phyloP scores from a whole-genome alignment of 2,113 vertebrate species.

The Erpornis zantholeuca region DNA sequence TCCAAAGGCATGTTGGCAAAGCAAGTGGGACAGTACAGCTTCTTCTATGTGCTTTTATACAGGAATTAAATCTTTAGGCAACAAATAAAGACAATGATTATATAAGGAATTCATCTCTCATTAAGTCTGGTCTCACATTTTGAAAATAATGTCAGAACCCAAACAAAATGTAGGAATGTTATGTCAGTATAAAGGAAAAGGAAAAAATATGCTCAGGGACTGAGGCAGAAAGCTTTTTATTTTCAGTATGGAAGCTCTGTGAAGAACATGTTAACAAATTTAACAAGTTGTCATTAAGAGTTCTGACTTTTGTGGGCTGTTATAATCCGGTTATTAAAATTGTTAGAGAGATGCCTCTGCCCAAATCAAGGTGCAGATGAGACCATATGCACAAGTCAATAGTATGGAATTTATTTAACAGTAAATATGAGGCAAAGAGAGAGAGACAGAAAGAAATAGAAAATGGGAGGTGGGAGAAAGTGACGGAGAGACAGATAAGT shows the following conservation, averaged over 20 bases:
- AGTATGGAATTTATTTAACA: neutral
- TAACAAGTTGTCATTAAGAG: neutral
- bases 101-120: neutral
- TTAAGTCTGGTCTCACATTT: neutral
- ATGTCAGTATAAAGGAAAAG: neutral
- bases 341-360: neutral
- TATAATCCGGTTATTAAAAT: neutral
- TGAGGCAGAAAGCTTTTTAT: neutral
- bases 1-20: neutral
- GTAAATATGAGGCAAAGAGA: neutral
- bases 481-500: neutral
- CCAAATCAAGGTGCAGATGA: neutral
- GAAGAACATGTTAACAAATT: neutral
- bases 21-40: neutral
- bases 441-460: neutral
- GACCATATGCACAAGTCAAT: neutral
- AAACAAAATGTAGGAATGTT: neutral
- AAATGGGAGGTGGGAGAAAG: neutral
- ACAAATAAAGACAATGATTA: neutral
- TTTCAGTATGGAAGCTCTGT: neutral
- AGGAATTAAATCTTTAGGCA: neutral
- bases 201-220: neutral
- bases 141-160: neutral
- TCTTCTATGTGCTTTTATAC: neutral
- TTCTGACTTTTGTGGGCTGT: neutral